Evolutionary conservation across 2,797 vertebrate genomes (phyloP).

Genomic region (Salarias fasciatus): DNA sequence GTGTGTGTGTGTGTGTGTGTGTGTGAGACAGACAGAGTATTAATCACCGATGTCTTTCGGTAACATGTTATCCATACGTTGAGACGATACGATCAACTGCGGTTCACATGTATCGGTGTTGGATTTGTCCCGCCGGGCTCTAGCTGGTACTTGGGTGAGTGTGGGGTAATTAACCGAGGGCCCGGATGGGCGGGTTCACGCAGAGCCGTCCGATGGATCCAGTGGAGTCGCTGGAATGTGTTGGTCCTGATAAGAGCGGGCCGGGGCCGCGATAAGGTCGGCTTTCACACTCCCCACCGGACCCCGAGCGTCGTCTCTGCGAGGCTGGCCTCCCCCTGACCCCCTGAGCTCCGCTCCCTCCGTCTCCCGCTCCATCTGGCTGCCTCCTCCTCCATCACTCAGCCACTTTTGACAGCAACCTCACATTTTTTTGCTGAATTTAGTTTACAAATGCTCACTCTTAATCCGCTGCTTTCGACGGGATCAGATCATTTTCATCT

Average conservation of each 20-base stretch:
- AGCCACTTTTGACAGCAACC: too few species aligned
- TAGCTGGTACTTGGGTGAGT: conserved; percentile 38
- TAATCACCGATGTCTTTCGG: conserved; percentile 24
- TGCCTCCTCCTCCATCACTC: conserved; percentile 4
- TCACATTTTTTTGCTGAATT: too few species aligned
- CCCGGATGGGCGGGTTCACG: conserved; percentile 62
- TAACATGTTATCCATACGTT: conserved; percentile 18
- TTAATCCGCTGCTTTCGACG: too few species aligned
- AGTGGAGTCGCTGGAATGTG: conserved; percentile 56
- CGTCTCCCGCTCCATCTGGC: conserved; percentile 46
- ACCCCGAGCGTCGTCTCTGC: conserved; percentile 24
- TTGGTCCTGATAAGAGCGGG: conserved; percentile 63
- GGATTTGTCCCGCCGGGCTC: conserved; percentile 13
- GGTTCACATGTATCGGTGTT: conserved; percentile 16
- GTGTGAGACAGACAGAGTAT: conserved; percentile 4
- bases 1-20: conserved; percentile 28
- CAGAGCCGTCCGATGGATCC: conserved; percentile 52
- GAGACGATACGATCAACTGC: conserved; percentile 10
- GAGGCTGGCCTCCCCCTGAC: conserved; percentile 50
- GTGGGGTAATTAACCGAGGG: conserved; percentile 59
- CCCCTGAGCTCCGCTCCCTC: conserved; percentile 17
- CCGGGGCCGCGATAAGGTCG: conserved; percentile 32
- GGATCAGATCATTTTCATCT: too few species aligned
- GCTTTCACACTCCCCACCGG: conserved; percentile 35
- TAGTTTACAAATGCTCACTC: too few species aligned